Evolutionary conservation across 2,888 invertebrate genomes (phyloP).

Genomic region (Scaptomyza tumidula): DNA sequence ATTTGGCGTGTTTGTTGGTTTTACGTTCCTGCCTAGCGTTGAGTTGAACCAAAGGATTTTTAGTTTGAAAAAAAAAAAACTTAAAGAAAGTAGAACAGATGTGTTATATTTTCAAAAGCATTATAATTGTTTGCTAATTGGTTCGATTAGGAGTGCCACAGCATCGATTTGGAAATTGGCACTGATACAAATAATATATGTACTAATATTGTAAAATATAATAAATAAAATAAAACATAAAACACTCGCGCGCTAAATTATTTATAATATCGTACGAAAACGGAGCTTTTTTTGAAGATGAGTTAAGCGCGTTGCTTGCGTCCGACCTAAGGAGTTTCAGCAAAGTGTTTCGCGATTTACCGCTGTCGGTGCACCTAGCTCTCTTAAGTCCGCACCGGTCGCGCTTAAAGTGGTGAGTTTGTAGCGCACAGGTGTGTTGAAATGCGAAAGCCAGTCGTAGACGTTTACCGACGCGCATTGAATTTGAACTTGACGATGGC

Average conservation of each 20-base stretch:
- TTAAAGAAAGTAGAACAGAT: slow-evolving; percentile 2
- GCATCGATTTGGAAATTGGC: slow-evolving; percentile 2
- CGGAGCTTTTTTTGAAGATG: slow-evolving; percentile 11
- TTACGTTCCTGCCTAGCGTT: slow-evolving; percentile 1
- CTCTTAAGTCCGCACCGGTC: slow-evolving; percentile 45
- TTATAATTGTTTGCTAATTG: slow-evolving; percentile 24
- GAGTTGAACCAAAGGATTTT: slow-evolving; percentile 5
- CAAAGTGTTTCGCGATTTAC: slow-evolving; percentile 72
- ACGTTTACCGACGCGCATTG: slow-evolving; percentile 29
- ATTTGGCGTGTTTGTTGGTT: background rate
- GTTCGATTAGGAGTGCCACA: background rate
- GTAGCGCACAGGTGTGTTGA: slow-evolving; percentile 25
- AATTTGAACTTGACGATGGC: slow-evolving; percentile 53
- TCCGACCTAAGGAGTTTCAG: slow-evolving; percentile 80
- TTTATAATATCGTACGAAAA: slow-evolving; percentile 16
- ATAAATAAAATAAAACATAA: too few species aligned
- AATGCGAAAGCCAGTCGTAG: slow-evolving; percentile 30
- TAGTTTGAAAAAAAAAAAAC: slow-evolving; percentile 4
- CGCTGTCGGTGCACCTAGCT: slow-evolving; percentile 54
- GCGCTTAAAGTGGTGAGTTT: slow-evolving; percentile 47
- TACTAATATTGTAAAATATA: too few species aligned
- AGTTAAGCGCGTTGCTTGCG: slow-evolving; percentile 75
- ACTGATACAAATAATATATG: background rate
- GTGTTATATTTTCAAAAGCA: slow-evolving; percentile 35
- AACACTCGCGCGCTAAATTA: slow-evolving; percentile 31